Evolutionary conservation across 2,113 vertebrate genomes (phyloP).

Genomic region (Carassius gibelio): DNA sequence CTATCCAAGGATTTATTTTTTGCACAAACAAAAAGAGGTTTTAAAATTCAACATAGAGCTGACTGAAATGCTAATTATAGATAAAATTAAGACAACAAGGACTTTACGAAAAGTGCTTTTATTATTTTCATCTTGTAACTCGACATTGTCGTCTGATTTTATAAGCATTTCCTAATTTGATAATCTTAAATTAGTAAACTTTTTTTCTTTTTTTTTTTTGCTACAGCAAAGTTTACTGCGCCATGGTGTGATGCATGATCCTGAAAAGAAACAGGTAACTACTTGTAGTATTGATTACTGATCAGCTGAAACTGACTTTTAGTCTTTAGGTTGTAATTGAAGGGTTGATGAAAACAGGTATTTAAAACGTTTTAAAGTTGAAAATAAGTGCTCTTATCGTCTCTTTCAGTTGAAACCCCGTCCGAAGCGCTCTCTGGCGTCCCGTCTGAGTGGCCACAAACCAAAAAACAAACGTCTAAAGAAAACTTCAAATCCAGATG

Average conservation of each 20-base stretch:
- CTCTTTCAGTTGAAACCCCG: constrained; percentile 63
- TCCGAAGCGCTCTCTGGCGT: constrained; percentile 82
- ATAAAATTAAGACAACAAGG: too few relatives aligned
- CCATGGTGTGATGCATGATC: constrained; percentile 84
- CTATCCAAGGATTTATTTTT: not conserved
- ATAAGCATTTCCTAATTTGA: not conserved
- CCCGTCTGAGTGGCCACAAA: constrained; percentile 83
- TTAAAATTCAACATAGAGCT: too few relatives aligned
- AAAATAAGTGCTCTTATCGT: not conserved
- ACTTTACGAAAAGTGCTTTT: too few relatives aligned
- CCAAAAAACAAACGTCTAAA: constrained; percentile 12
- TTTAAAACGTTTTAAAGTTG: too few relatives aligned
- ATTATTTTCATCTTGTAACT: too few relatives aligned
- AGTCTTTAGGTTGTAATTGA: too few relatives aligned
- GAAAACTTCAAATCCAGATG: not conserved
- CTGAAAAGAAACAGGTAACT: constrained; percentile 76
- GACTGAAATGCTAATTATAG: too few relatives aligned
- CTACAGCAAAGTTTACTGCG: constrained; percentile 84
- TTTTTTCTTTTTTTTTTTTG: not conserved
- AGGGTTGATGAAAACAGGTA: not conserved
- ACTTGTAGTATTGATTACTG: not conserved
- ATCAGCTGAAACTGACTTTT: not conserved
- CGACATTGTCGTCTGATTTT: not conserved
- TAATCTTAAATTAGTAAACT: not conserved
- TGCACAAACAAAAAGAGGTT: not conserved